Conservation (phyloP, 1,140 invertebrate genomes). For the Solenopsis fugax region DNA sequence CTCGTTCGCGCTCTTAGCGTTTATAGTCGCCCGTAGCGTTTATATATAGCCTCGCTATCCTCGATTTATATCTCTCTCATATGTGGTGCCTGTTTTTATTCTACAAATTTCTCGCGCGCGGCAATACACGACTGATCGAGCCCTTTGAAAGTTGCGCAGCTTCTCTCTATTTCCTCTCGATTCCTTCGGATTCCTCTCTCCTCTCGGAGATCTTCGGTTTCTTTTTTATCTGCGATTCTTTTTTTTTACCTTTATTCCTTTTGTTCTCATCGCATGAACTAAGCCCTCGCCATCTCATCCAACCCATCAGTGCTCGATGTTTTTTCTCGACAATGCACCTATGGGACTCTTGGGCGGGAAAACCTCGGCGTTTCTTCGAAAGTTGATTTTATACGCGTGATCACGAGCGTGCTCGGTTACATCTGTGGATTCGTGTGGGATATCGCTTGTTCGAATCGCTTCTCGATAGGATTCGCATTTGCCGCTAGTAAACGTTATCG, state of each 20-base stretch:
- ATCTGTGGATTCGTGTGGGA: not conserved
- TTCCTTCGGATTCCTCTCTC: not conserved
- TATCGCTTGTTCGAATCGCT: conserved; percentile 25
- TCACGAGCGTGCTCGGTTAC: conserved; percentile 17
- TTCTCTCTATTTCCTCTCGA: conserved; percentile 40
- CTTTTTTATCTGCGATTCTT: not conserved
- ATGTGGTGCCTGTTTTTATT: not conserved
- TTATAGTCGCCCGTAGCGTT: conserved; percentile 7
- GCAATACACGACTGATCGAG: not conserved
- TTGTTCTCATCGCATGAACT: conserved; percentile 73
- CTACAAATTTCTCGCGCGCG: conserved; percentile 8
- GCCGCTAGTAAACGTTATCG: not conserved
- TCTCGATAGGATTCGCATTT: conserved; percentile 1
- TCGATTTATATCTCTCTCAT: not conserved
- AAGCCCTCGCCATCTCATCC: conserved; percentile 82
- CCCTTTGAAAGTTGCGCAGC: conserved; percentile 10
- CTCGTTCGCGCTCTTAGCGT: conserved; percentile 42
- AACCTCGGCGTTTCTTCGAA: conserved; percentile 19
- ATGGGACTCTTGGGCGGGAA: conserved; percentile 65
- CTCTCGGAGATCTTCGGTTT: not conserved
- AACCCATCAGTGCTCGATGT: conserved; percentile 76
- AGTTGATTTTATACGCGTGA: conserved; percentile 18
- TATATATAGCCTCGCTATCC: conserved; percentile 4
- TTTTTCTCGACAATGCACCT: conserved; percentile 80
- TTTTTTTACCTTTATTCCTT: conserved; percentile 1